phyloP scores from a whole-genome alignment of 2,888 invertebrate genomes.

The Amiota minor region DNA sequence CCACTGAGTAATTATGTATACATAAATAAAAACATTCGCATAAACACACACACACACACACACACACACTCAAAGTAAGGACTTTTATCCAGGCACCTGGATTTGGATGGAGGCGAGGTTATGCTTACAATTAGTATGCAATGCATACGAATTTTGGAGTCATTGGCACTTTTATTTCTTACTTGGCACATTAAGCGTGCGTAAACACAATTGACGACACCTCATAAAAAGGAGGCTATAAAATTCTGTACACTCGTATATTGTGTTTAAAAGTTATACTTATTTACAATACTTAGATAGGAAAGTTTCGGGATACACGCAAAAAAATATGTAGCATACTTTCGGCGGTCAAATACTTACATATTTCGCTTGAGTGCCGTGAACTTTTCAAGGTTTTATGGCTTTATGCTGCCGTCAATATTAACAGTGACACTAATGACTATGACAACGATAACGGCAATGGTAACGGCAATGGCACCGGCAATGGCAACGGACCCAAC shows the following conservation, averaged over 20 bases:
- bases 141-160: background rate
- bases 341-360: background rate
- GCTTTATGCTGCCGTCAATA: background rate
- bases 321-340: background rate
- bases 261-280: too few species aligned
- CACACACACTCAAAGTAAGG: too few species aligned
- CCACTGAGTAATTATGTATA: constrained; percentile 14
- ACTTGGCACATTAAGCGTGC: constrained; percentile 17
- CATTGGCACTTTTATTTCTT: background rate
- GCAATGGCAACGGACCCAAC: background rate
- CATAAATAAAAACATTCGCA: too few species aligned
- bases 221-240: too few species aligned
- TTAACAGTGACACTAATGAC: too few species aligned
- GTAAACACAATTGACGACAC: background rate
- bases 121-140: constrained; percentile 21
- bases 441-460: background rate
- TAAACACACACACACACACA: too few species aligned
- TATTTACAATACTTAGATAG: too few species aligned
- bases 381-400: background rate
- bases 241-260: too few species aligned
- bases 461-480: too few species aligned
- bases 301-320: background rate
- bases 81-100: too few species aligned
- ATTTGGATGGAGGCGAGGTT: too few species aligned
- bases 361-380: background rate